Evolutionary conservation across 2,113 vertebrate species (phyloP).

Genomic region (Mesocricetus auratus): DNA sequence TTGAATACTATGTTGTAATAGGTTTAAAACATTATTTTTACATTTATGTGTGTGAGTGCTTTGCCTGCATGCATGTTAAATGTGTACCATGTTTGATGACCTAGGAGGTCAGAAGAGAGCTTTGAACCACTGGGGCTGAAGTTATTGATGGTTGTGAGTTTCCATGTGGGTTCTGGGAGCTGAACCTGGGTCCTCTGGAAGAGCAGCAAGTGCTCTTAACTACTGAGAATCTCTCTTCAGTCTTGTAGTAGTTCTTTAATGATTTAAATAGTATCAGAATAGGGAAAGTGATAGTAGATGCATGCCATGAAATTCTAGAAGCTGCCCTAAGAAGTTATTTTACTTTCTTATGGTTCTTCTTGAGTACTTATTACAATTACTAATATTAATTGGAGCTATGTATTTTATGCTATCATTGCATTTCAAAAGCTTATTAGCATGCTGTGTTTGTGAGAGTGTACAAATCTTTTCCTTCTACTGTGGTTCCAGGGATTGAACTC

Average conservation of each 20-base stretch:
- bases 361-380: background rate
- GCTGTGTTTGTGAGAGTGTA: background rate
- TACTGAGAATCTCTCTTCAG: background rate
- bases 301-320: background rate
- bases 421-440: background rate
- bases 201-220: background rate
- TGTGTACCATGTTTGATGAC: background rate
- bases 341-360: background rate
- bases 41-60: background rate
- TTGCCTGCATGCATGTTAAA: background rate
- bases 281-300: background rate
- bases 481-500: background rate
- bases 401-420: background rate
- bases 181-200: background rate
- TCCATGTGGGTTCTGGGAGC: background rate
- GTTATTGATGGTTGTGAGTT: background rate
- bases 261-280: background rate
- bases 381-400: background rate
- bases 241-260: background rate
- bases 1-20: background rate
- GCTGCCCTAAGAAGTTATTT: background rate
- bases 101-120: background rate
- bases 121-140: background rate
- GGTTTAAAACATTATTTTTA: too few species aligned
- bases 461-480: background rate